A percentile compares a stretch with the other conserved stretches of the same genome.
These are phyloP conservation scores for Ormia ochracea DNA, from an alignment of 2,888 invertebrate species.

Conservation along the genomic window DNA sequence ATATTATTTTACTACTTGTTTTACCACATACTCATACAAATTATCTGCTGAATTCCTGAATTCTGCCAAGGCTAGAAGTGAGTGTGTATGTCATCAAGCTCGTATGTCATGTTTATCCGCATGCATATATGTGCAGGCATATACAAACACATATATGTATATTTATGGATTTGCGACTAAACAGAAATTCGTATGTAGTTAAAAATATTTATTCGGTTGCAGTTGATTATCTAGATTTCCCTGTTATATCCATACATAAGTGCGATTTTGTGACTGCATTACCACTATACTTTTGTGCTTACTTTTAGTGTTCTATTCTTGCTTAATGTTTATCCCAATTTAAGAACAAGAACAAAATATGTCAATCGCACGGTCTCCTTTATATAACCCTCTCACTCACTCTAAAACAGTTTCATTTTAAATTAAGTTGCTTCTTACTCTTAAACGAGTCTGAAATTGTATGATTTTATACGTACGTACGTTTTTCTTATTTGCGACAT, in stretches of 20 bases:
- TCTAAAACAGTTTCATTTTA: neutral
- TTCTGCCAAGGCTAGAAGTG: neutral
- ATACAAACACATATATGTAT: neutral
- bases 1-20: slow-evolving; percentile 17
- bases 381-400: slow-evolving; percentile 31
- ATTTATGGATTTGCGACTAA: no score
- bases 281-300: neutral
- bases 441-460: neutral
- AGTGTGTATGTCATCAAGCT: no score
- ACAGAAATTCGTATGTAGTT: no score
- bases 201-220: no score
- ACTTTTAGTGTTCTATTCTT: neutral
- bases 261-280: slow-evolving; percentile 45
- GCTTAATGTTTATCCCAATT: neutral
- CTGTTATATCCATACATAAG: slow-evolving; percentile 4
- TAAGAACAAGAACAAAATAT: slow-evolving; percentile 30
- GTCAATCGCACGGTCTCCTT: slow-evolving; percentile 49
- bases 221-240: slow-evolving; percentile 8
- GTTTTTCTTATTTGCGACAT: slow-evolving; percentile 53
- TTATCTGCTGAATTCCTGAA: neutral
- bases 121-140: neutral
- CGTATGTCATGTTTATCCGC: no score
- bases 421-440: neutral
- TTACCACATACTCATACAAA: neutral
- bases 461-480: neutral